These are phyloP conservation scores for Misgurnus anguillicaudatus DNA, from an alignment of 2,113 vertebrate species.

Conservation along the genomic window DNA sequence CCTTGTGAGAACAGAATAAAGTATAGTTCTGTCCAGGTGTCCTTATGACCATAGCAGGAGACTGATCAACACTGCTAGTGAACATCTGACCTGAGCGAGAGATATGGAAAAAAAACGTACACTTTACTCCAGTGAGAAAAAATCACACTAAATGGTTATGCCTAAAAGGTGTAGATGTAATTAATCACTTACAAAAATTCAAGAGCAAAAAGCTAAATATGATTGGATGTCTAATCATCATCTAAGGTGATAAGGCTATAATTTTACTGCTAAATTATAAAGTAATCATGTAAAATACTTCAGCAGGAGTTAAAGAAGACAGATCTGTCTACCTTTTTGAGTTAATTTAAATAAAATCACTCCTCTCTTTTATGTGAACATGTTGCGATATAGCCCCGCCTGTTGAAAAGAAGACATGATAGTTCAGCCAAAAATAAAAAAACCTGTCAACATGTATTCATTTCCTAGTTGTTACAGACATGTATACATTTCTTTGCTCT, in stretches of 20 bases:
- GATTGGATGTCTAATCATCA: not conserved
- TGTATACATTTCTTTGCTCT: too few species aligned
- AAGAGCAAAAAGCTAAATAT: not conserved
- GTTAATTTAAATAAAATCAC: not conserved
- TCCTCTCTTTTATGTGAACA: not conserved
- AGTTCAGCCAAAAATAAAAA: too few species aligned
- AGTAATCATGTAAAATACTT: not conserved
- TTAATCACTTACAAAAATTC: slow-evolving; percentile 13
- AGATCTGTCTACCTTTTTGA: not conserved
- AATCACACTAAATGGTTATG: too few species aligned
- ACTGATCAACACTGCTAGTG: slow-evolving; percentile 36
- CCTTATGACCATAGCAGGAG: slow-evolving; percentile 20
- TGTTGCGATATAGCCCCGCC: not conserved
- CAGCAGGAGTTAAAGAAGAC: not conserved
- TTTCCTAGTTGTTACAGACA: too few species aligned
- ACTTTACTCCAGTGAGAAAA: not conserved
- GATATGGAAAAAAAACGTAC: not conserved
- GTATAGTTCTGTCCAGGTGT: not conserved
- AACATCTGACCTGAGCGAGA: not conserved
- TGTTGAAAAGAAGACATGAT: not conserved
- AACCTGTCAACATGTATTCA: too few species aligned
- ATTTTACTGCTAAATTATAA: not conserved
- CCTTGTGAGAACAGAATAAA: slow-evolving; percentile 47
- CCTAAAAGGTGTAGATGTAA: not conserved
- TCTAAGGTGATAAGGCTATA: not conserved